Evolutionary conservation across 2,113 vertebrate species (phyloP).

Genomic region (Coptodon rendalli): DNA sequence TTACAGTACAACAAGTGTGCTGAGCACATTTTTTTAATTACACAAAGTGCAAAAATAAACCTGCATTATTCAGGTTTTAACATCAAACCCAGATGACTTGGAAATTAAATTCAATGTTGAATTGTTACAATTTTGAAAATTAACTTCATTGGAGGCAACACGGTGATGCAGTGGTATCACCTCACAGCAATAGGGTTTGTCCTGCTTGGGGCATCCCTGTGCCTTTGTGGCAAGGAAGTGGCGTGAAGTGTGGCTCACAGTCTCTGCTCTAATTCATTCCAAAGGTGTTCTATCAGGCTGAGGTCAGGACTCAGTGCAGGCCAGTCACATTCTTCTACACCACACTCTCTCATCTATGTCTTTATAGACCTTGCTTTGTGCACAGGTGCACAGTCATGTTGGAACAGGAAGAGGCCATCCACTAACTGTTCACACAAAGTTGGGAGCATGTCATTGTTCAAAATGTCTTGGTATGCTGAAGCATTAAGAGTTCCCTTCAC

Average conservation of each 20-base stretch:
- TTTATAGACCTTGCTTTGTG: not conserved
- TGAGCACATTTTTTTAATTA: conserved; percentile 3
- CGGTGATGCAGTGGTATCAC: not conserved
- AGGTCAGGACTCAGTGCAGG: not conserved
- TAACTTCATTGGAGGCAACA: not conserved
- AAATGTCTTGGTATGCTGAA: not conserved
- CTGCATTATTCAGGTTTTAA: not conserved
- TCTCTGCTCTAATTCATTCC: not conserved
- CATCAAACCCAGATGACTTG: not conserved
- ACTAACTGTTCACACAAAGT: not conserved
- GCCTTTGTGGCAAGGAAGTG: fast-evolving
- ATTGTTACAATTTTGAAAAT: not conserved
- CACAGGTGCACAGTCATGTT: not conserved
- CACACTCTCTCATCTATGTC: not conserved
- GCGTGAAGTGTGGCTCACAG: fast-evolving
- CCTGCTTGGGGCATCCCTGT: fast-evolving
- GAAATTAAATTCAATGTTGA: not conserved
- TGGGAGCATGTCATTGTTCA: not conserved
- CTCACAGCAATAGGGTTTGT: not conserved
- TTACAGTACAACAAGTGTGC: conserved; percentile 27
- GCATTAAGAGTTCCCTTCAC: not conserved
- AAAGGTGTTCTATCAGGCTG: not conserved
- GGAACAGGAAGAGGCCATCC: not conserved
- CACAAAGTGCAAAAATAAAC: conserved; percentile 3
- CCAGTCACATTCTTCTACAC: not conserved